These are phyloP conservation scores for Stenotaenia linearis DNA, from an alignment of 2,888 invertebrate species.

Conservation along the genomic window DNA sequence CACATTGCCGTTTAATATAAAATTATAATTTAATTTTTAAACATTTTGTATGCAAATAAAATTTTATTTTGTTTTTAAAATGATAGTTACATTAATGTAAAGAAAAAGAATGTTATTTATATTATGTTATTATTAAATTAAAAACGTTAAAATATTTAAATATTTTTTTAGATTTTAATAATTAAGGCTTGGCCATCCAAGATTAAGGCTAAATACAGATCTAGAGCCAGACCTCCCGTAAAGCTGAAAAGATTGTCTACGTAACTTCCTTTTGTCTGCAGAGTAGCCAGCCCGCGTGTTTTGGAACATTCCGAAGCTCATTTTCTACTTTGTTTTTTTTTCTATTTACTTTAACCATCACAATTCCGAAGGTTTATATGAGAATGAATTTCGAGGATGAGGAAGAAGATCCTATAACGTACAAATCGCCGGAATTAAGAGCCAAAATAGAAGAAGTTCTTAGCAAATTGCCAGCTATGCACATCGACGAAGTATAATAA, in stretches of 20 bases:
- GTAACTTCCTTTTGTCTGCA: neutral
- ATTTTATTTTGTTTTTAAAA: too few relatives aligned
- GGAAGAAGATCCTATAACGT: neutral
- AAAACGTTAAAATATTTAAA: too few relatives aligned
- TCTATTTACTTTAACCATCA: neutral
- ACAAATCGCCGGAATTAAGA: neutral
- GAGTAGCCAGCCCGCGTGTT: neutral
- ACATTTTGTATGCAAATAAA: too few relatives aligned
- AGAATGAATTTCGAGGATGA: neutral
- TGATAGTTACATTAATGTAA: too few relatives aligned
- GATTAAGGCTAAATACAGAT: too few relatives aligned
- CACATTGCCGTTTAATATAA: too few relatives aligned
- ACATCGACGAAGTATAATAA: neutral
- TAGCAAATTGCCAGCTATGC: neutral
- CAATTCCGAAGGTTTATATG: neutral
- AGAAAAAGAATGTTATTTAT: too few relatives aligned
- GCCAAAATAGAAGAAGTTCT: neutral
- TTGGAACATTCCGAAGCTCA: neutral
- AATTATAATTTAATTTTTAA: too few relatives aligned
- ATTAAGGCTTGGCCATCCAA: too few relatives aligned
- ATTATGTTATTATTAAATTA: too few relatives aligned
- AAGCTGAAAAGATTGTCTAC: neutral
- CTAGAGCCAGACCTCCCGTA: too few relatives aligned
- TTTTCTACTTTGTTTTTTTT: neutral
- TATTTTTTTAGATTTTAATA: too few relatives aligned